Conservation (phyloP, 2,797 vertebrate species). For the Hydrophis major region DNA sequence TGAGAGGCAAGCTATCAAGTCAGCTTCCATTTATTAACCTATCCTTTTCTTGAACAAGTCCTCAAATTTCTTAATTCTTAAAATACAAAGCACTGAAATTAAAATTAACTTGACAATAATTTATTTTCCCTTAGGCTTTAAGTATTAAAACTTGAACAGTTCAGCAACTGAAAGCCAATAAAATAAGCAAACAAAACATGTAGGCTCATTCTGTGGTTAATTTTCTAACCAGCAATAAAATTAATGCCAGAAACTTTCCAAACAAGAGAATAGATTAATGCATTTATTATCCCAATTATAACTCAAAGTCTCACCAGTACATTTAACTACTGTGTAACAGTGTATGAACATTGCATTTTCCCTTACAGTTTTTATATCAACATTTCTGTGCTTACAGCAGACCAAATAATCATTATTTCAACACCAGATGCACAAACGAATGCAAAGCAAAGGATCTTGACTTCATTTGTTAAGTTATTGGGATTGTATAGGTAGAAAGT, state of each 20-base stretch:
- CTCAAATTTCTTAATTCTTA: neutral
- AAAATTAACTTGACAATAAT: neutral
- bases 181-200: constrained; percentile 5
- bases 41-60: neutral
- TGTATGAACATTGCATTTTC: constrained; percentile 26
- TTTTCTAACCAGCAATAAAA: constrained; percentile 35
- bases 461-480: neutral
- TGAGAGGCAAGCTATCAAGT: neutral
- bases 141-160: neutral
- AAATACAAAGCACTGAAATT: neutral
- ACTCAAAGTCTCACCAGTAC: constrained; percentile 23
- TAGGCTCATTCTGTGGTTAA: constrained; percentile 19
- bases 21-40: neutral
- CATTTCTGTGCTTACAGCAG: constrained; percentile 14
- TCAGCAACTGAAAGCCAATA: neutral
- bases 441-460: constrained; percentile 26
- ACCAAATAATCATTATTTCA: constrained; percentile 30
- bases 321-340: constrained; percentile 23
- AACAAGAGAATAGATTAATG: constrained; percentile 30
- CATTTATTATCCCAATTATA: constrained; percentile 22
- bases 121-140: neutral
- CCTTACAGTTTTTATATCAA: neutral
- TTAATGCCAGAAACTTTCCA: constrained; percentile 31
- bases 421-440: neutral
- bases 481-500: neutral